Evolutionary conservation across 2,113 vertebrate genomes (phyloP).

Genomic region (Spea multiplicata): DNA sequence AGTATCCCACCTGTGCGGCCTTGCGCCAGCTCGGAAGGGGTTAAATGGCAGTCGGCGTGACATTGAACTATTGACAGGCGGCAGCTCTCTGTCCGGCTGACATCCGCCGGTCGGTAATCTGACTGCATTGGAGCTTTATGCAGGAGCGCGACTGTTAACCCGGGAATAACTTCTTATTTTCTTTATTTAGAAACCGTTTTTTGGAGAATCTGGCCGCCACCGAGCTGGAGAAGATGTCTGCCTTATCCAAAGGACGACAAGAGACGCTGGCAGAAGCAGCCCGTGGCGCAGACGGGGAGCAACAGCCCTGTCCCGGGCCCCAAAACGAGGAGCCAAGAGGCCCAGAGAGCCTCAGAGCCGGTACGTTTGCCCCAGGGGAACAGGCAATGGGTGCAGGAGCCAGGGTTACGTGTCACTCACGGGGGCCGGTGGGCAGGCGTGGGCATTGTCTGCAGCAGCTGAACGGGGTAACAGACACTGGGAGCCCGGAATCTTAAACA

Average conservation of each 20-base stretch:
- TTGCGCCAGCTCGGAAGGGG: too few relatives aligned
- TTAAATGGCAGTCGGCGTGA: neutral
- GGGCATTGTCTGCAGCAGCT: too few relatives aligned
- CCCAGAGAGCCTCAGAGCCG: neutral
- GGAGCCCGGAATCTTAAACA: too few relatives aligned
- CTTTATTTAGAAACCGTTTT: constrained; percentile 75
- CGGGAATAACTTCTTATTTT: too few relatives aligned
- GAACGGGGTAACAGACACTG: too few relatives aligned
- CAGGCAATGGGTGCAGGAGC: neutral
- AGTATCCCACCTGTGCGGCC: constrained; percentile 65
- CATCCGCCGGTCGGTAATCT: too few relatives aligned
- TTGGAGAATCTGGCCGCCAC: constrained; percentile 80
- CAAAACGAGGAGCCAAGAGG: neutral
- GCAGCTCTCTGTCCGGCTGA: neutral
- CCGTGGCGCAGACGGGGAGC: fast-evolving
- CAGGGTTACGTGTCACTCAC: too few relatives aligned
- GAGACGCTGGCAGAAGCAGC: constrained; percentile 46
- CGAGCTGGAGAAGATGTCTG: constrained; percentile 75
- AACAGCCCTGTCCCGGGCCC: neutral
- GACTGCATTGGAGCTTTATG: too few relatives aligned
- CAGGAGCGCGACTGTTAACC: too few relatives aligned
- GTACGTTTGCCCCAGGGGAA: neutral
- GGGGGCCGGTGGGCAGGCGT: too few relatives aligned
- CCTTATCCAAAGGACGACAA: constrained; percentile 63
- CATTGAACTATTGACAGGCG: neutral